Conservation (phyloP, 2,888 invertebrate genomes). For the Troides aeacus region DNA sequence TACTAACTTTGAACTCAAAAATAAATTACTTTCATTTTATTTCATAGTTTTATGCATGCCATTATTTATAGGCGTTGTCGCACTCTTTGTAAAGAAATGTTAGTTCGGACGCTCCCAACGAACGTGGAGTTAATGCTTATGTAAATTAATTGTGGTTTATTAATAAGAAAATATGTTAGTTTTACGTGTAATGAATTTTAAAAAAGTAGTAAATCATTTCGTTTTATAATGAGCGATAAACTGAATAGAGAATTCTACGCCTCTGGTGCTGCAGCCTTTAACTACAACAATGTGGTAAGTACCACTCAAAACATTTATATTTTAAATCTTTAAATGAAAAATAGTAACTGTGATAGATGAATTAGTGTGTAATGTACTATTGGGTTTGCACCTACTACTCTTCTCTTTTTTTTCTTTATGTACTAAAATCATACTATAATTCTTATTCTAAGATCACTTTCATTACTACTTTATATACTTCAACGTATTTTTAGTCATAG, state of each 20-base stretch:
- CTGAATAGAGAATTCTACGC: constrained; percentile 69
- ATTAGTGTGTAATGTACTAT: neutral
- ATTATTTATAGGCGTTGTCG: neutral
- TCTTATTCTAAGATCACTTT: no score
- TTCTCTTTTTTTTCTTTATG: no score
- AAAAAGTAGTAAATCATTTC: constrained; percentile 44
- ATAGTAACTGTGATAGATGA: neutral
- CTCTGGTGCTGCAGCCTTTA: constrained; percentile 68
- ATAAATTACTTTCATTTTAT: neutral
- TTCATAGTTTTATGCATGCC: neutral
- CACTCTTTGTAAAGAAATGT: constrained; percentile 45
- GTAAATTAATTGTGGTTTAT: constrained; percentile 35
- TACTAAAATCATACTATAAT: no score
- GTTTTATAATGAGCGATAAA: constrained; percentile 66
- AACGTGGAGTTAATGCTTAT: constrained; percentile 42
- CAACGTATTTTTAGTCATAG: no score
- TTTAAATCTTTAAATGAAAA: neutral
- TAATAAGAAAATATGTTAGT: constrained; percentile 39
- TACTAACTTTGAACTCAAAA: neutral
- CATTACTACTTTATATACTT: no score
- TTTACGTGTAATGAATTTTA: constrained; percentile 41
- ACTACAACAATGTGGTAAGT: constrained; percentile 76
- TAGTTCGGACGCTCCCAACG: constrained; percentile 65
- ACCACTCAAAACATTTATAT: neutral
- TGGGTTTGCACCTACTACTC: no score